phyloP scores from a whole-genome alignment of 2,888 invertebrate species.

The Cepaea hortensis region DNA sequence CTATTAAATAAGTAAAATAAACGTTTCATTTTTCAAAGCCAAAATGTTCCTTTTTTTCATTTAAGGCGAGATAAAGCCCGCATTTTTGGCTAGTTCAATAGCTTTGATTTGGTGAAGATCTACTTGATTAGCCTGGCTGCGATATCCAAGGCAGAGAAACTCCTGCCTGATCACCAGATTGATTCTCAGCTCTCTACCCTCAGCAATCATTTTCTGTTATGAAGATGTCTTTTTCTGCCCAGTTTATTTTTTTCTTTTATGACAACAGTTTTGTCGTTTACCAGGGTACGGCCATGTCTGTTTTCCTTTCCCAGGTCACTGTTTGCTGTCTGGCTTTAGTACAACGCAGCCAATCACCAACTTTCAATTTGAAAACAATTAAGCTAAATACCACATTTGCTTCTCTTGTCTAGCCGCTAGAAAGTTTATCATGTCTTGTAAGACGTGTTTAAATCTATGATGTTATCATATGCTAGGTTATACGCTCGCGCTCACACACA shows the following conservation, averaged over 20 bases:
- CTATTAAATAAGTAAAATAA: too few relatives aligned
- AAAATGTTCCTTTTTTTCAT: too few relatives aligned
- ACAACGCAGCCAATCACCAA: neutral
- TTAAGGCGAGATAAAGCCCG: too few relatives aligned
- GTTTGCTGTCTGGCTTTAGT: neutral
- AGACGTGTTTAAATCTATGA: too few relatives aligned
- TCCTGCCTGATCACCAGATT: neutral
- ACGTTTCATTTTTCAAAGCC: too few relatives aligned
- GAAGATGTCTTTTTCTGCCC: neutral
- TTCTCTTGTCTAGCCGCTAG: neutral
- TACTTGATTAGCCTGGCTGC: conserved; percentile 22
- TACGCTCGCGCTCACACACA: too few relatives aligned
- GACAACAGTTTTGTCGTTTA: neutral
- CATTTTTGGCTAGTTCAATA: neutral
- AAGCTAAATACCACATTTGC: too few relatives aligned
- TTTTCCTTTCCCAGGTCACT: neutral
- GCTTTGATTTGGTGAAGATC: neutral
- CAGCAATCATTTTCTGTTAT: conserved; percentile 19
- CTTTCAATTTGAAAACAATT: neutral
- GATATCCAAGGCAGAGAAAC: neutral
- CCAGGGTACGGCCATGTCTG: neutral
- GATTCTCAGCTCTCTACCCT: neutral
- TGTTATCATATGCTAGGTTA: too few relatives aligned
- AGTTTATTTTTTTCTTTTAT: neutral
- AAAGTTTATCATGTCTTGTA: too few relatives aligned